Evolutionary conservation across 2,888 invertebrate genomes (phyloP).

Genomic region (Drosophila villosipedis): DNA sequence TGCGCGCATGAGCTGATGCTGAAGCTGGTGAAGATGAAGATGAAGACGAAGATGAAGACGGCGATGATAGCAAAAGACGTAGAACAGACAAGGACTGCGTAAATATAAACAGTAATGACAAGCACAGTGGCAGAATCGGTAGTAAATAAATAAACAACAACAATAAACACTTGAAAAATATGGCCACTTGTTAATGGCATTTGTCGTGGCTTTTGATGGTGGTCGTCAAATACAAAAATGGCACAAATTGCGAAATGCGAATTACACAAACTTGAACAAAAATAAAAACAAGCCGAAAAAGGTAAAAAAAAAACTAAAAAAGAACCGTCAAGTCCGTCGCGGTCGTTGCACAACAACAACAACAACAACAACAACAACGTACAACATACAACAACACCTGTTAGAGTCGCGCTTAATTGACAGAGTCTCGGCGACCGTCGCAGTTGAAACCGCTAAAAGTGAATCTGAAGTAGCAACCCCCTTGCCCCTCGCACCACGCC

Average conservation of each 20-base stretch:
- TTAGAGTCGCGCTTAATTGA: constrained; percentile 40
- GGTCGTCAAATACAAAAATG: constrained; percentile 32
- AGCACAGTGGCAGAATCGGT: not conserved
- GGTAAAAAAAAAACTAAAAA: constrained; percentile 37
- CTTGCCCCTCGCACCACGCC: not conserved
- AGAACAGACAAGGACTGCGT: constrained; percentile 25
- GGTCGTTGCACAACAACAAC: constrained; percentile 40
- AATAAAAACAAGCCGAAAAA: constrained; percentile 40
- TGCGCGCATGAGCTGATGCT: constrained; percentile 31
- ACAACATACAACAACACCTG: constrained; percentile 34
- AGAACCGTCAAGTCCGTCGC: constrained; percentile 49
- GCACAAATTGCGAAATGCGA: constrained; percentile 55
- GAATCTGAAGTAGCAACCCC: constrained; percentile 51
- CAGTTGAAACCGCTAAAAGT: constrained; percentile 50
- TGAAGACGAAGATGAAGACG: not conserved
- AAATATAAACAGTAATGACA: constrained; percentile 6
- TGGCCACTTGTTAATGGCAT: constrained; percentile 32
- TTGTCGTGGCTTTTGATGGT: constrained; percentile 18
- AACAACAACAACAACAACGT: constrained; percentile 8
- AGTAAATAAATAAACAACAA: not conserved
- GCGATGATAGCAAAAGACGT: constrained; percentile 12
- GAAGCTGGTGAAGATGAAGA: constrained; percentile 3
- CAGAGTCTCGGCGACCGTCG: constrained; percentile 51
- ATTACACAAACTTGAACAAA: constrained; percentile 26
- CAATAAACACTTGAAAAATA: constrained; percentile 7